Conservation (phyloP, 2,797 vertebrate species). For the Holocentrus rufus region DNA sequence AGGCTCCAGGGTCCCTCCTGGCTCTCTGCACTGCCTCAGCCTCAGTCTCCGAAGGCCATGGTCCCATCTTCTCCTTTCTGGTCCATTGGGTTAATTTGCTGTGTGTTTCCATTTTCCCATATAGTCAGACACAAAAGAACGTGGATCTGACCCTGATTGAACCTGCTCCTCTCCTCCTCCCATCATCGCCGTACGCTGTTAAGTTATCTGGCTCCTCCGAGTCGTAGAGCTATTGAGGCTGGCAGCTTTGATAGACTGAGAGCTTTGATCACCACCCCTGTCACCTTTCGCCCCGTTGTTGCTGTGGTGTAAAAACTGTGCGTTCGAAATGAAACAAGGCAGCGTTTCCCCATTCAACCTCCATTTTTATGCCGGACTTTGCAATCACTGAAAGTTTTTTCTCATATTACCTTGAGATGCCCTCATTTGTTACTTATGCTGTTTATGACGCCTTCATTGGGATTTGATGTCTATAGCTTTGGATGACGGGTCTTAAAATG, state of each 20-base stretch:
- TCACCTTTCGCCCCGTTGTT: conserved; percentile 1
- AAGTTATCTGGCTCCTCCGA: conserved; percentile 4
- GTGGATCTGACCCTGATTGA: conserved; percentile 27
- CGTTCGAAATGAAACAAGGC: neutral
- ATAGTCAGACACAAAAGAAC: conserved; percentile 38
- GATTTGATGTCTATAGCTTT: neutral
- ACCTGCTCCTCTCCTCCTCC: conserved; percentile 14
- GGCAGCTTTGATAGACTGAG: conserved; percentile 2
- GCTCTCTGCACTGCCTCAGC: conserved; percentile 36
- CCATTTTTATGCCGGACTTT: neutral
- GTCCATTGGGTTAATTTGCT: conserved; percentile 54
- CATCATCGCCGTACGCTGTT: neutral
- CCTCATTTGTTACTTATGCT: neutral
- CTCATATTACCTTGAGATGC: neutral
- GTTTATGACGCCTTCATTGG: neutral
- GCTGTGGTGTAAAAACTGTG: neutral
- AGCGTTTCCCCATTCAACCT: neutral
- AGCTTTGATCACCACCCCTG: conserved; percentile 10
- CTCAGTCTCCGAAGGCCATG: conserved; percentile 58
- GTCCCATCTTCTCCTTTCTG: conserved; percentile 49
- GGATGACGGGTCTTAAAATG: conserved; percentile 12
- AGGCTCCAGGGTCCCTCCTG: conserved; percentile 61
- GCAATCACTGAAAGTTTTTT: neutral
- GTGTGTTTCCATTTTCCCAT: conserved; percentile 24
- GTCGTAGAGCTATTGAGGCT: neutral